phyloP scores from a whole-genome alignment of 2,113 vertebrate species.

The Falco punctatus region DNA sequence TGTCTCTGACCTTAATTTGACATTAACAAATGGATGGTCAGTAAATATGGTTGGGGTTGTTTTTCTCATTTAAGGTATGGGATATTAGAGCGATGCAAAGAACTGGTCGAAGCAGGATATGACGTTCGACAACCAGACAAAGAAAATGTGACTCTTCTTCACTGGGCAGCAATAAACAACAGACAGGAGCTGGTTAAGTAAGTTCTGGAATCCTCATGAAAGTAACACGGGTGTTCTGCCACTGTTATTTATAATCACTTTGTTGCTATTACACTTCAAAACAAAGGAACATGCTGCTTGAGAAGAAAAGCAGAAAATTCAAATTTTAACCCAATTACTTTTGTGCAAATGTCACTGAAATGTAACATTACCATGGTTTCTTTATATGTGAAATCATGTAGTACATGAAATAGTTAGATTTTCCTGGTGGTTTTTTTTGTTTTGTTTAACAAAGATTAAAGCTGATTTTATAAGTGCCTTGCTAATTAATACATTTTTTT shows the following conservation, averaged over 20 bases:
- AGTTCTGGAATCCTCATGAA: slow-evolving; percentile 31
- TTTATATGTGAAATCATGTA: neutral
- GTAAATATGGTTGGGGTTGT: neutral
- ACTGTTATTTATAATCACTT: neutral
- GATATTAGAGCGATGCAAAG: slow-evolving; percentile 90
- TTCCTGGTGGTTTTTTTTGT: neutral
- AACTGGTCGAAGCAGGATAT: slow-evolving; percentile 93
- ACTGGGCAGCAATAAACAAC: slow-evolving; percentile 99
- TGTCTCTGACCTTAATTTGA: neutral
- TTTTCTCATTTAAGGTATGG: slow-evolving; percentile 83
- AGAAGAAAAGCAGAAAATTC: neutral
- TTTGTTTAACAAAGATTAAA: neutral
- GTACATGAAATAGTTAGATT: neutral
- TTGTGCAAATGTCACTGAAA: neutral
- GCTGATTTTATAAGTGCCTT: neutral
- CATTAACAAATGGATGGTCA: no score
- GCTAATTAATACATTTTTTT: neutral
- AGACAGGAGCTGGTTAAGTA: slow-evolving; percentile 91
- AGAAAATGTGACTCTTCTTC: slow-evolving; percentile 94
- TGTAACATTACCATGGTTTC: neutral
- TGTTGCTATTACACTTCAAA: neutral
- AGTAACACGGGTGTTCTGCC: neutral
- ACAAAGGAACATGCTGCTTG: neutral
- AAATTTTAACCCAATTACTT: neutral
- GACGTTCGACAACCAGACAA: slow-evolving; percentile 92